Conservation (phyloP, 2,888 invertebrate genomes). For the Lepidochrysops patricia region DNA sequence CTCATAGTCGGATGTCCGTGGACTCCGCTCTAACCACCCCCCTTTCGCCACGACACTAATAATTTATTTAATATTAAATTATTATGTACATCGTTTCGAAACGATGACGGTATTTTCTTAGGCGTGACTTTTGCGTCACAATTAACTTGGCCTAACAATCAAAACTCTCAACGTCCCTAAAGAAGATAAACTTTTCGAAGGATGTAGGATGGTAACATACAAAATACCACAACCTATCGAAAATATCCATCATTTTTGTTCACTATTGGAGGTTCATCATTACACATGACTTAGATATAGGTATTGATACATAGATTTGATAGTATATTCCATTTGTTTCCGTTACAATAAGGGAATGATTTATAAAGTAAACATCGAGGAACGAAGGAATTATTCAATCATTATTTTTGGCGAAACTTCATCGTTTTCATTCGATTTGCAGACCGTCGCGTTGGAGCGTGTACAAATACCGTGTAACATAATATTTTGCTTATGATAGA, state of each 20-base stretch:
- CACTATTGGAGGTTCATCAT: not conserved
- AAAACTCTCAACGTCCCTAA: too few relatives aligned
- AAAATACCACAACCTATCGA: not conserved
- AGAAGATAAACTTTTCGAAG: too few relatives aligned
- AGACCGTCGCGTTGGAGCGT: not conserved
- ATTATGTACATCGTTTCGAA: too few relatives aligned
- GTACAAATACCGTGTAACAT: not conserved
- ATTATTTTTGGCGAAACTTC: not conserved
- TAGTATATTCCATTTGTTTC: not conserved
- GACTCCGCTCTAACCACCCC: too few relatives aligned
- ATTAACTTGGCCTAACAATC: too few relatives aligned
- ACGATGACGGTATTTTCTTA: too few relatives aligned
- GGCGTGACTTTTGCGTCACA: too few relatives aligned
- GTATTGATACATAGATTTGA: not conserved
- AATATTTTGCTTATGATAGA: not conserved
- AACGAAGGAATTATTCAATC: not conserved
- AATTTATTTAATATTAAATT: too few relatives aligned
- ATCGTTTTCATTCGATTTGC: not conserved
- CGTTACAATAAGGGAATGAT: not conserved
- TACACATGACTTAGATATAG: not conserved
- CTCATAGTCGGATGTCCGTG: too few relatives aligned
- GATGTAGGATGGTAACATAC: too few relatives aligned
- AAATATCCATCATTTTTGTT: too few relatives aligned
- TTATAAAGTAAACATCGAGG: not conserved
- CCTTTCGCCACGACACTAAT: too few relatives aligned